Conservation (phyloP, 2,888 invertebrate genomes). For the Pammene aurita region DNA sequence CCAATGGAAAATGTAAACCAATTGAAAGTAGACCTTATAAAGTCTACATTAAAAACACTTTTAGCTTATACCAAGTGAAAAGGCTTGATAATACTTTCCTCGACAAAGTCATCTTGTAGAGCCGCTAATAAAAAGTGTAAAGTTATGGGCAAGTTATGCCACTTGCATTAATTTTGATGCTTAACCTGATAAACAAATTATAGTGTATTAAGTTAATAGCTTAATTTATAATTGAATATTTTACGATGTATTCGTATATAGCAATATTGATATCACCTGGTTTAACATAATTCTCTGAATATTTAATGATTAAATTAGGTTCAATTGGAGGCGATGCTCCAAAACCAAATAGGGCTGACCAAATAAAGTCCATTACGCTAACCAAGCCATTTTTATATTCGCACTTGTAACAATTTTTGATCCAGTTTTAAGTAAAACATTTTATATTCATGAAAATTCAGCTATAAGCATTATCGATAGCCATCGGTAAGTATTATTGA, state of each 20-base stretch:
- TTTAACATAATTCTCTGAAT: constrained; percentile 63
- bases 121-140: constrained; percentile 82
- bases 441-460: background rate
- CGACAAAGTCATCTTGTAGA: constrained; percentile 80
- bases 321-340: constrained; percentile 55
- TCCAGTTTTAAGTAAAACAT: background rate
- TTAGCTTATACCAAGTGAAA: constrained; percentile 48
- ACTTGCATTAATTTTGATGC: constrained; percentile 83
- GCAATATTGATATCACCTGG: constrained; percentile 72
- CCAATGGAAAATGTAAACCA: constrained; percentile 52
- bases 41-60: constrained; percentile 49
- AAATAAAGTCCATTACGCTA: constrained; percentile 11
- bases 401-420: constrained; percentile 1
- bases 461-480: too few species aligned
- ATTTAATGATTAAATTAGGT: constrained; percentile 70
- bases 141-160: constrained; percentile 82
- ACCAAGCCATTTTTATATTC: constrained; percentile 9
- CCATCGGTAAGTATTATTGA: too few species aligned
- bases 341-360: constrained; percentile 6
- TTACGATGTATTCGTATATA: constrained; percentile 74
- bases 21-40: constrained; percentile 53
- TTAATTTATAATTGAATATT: constrained; percentile 82
- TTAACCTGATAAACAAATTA: constrained; percentile 84
- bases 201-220: constrained; percentile 82
- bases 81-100: constrained; percentile 69